Evolutionary conservation across 1,140 invertebrate genomes (phyloP), one percentile per base, ranked within the genome.

Genomic region (Lordiphosa stackelbergi): DNA sequence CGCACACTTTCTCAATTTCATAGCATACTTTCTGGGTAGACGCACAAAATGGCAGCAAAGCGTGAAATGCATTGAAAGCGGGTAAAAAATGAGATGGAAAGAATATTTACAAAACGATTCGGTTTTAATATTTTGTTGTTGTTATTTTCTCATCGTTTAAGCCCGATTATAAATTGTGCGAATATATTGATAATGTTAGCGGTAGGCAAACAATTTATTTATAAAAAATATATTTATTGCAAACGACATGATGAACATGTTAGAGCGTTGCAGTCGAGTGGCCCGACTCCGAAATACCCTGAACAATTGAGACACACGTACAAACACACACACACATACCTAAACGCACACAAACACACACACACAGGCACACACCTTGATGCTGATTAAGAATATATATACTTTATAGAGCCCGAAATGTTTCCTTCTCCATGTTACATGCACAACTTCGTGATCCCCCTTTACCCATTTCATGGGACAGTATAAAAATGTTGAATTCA

Each of bases 161-260:
- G 63, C 61, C 37, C 46, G 47, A 48, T 66, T 66, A 66, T 66
- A 66, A 66, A 66, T 66, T 66, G 65, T 66, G 56, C 47, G 66
- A 66, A 31, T 31, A 45, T 66, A 66, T 19, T 62, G 61, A 65
- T 66, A 56, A 66, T 13, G 22, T 6, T 19, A 53, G 42, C 60
- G 38, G 38, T 63, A 47, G 11, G 19, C 35, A 48, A 66, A 48
- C 36, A 65, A 65, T 53, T 40, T 5, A 31, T 16, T 8, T 42
- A 36, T 16, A 1, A 16, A 16, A 47, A 34, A 12, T n/a, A 28
- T 24, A 56, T 49, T 22, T 9, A 34, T 35, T 16, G 42, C 11
- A 9, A 38, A 12, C 13, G 11, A 11, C 5, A 13, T 4, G 11
- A 38, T 6, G 6, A 16, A n/a, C n/a, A n/a, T n/a, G n/a, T n/a